phyloP scores from a whole-genome alignment of 2,797 vertebrate genomes.

The Knipowitschia caucasica region DNA sequence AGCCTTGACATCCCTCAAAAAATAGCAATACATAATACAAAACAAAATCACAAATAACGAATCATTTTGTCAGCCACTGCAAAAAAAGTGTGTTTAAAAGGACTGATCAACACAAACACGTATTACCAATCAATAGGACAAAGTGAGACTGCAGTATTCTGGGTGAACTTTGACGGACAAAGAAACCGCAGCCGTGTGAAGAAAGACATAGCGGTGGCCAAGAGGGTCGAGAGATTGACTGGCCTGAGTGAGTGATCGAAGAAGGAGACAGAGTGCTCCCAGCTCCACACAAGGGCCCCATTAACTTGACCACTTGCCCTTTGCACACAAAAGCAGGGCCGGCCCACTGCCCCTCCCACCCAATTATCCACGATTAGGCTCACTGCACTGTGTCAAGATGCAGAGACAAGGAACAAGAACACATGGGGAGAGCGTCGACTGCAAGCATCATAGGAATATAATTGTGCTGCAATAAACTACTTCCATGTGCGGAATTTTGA shows the following conservation, averaged over 20 bases:
- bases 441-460: not conserved
- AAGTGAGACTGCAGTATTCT: conserved; percentile 51
- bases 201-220: conserved; percentile 48
- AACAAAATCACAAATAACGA: not conserved
- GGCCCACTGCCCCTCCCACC: conserved; percentile 97
- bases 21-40: not conserved
- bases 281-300: conserved; percentile 95
- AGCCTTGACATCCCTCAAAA: not conserved
- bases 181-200: conserved; percentile 50
- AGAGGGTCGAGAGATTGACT: conserved; percentile 58
- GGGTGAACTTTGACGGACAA: conserved; percentile 55
- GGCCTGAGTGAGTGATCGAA: conserved; percentile 66
- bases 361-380: conserved; percentile 99
- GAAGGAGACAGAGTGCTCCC: conserved; percentile 76
- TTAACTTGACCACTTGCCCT: conserved; percentile 99
- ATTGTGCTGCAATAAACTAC: not conserved
- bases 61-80: not conserved
- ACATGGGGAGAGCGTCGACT: conserved; percentile 25
- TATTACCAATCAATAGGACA: conserved; percentile 29
- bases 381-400: conserved; percentile 99
- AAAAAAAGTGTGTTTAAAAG: not conserved
- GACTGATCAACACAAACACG: conserved; percentile 9
- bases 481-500: not conserved
- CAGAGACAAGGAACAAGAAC: conserved; percentile 79
- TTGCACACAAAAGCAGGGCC: conserved; percentile 97